phyloP scores from a whole-genome alignment of 2,113 vertebrate species.

The Sinocyclocheilus maitianheensis region DNA sequence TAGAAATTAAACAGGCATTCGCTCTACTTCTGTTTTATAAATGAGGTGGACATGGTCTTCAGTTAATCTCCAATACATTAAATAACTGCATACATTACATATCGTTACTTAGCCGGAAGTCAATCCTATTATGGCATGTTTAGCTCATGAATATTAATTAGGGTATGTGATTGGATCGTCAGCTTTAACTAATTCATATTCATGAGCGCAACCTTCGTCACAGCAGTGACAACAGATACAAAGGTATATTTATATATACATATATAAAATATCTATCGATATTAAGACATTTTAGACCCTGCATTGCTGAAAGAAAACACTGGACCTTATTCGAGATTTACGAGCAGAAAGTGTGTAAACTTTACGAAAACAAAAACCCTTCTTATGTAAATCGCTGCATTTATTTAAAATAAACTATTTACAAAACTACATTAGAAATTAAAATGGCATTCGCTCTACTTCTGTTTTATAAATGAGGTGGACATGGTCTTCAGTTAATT shows the following conservation, averaged over 20 bases:
- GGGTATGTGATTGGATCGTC: background rate
- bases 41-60: background rate
- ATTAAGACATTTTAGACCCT: background rate
- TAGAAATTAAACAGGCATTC: background rate
- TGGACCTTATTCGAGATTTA: no score
- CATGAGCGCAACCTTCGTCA: background rate
- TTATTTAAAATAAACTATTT: no score
- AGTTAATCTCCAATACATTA: no score
- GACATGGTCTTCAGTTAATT: background rate
- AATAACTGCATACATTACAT: no score
- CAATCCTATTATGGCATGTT: background rate
- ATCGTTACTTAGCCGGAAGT: constrained; percentile 23
- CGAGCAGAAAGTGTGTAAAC: background rate
- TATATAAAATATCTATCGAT: no score
- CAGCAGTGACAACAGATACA: no score
- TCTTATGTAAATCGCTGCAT: no score
- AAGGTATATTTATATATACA: no score
- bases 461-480: background rate
- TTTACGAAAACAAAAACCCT: no score
- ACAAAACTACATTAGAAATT: background rate
- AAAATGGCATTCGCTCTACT: background rate
- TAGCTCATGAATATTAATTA: constrained; percentile 25
- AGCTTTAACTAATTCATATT: background rate
- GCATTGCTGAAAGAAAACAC: background rate
- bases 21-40: background rate